Conservation (phyloP, 2,888 invertebrate genomes). For the Scaptomyza reducta region DNA sequence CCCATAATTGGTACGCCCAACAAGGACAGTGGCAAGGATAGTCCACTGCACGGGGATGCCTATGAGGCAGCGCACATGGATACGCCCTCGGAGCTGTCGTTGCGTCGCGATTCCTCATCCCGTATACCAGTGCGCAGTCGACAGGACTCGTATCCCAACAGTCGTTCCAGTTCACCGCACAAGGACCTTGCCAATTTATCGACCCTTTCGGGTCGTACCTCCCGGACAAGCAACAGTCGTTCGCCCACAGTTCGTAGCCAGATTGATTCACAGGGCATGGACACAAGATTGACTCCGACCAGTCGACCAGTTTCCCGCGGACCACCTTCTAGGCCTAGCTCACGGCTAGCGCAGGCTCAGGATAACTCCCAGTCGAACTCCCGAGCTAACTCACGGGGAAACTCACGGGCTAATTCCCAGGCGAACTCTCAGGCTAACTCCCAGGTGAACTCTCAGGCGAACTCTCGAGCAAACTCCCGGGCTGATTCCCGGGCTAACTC, state of each 20-base stretch:
- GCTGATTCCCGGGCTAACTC: conserved; percentile 55
- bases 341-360: conserved; percentile 72
- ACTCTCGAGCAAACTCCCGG: conserved; percentile 47
- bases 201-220: conserved; percentile 67
- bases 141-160: conserved; percentile 54
- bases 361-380: conserved; percentile 55
- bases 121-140: conserved; percentile 81
- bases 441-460: conserved; percentile 55
- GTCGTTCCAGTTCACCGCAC: conserved; percentile 71
- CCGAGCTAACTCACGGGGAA: conserved; percentile 37
- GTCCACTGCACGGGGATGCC: conserved; percentile 65
- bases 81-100: conserved; percentile 59
- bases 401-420: conserved; percentile 35
- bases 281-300: conserved; percentile 51
- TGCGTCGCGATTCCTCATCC: conserved; percentile 79
- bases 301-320: conserved; percentile 72
- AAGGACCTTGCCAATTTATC: conserved; percentile 65
- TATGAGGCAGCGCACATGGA: conserved; percentile 61
- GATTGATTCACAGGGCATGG: conserved; percentile 49
- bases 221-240: conserved; percentile 68
- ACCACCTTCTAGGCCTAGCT: conserved; percentile 63
- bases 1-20: conserved; percentile 84
- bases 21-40: conserved; percentile 80
- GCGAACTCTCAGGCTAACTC: conserved; percentile 71
- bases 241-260: conserved; percentile 60